Percentiles rank a stretch among this genome's conserved stretches.
phyloP scores from a whole-genome alignment of 2,113 vertebrate genomes.

The Anas platyrhynchos region DNA sequence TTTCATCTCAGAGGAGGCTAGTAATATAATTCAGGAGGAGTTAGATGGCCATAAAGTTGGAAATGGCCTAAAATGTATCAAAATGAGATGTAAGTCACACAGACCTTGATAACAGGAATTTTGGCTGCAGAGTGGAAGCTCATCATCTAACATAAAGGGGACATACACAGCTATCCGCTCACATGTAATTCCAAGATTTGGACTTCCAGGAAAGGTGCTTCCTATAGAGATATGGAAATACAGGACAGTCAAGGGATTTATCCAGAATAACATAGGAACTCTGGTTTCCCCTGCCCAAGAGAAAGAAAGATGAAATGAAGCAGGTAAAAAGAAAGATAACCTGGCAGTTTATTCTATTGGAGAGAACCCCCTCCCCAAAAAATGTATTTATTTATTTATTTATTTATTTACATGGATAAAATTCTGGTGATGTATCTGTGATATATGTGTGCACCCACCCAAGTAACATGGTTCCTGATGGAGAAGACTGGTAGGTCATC shows the following conservation, averaged over 20 bases:
- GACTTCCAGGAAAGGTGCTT: not conserved
- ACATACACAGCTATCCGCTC: not conserved
- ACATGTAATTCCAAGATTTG: not conserved
- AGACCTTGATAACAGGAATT: not conserved
- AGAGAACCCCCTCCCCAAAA: not conserved
- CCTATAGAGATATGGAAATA: not conserved
- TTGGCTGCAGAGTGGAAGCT: not conserved
- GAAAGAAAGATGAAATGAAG: not conserved
- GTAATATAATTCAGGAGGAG: not conserved
- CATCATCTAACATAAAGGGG: not conserved
- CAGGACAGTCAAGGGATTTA: not conserved
- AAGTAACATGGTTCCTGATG: fast-evolving
- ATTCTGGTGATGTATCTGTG: not conserved
- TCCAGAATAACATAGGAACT: not conserved
- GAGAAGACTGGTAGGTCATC: not conserved
- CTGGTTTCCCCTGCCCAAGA: not conserved
- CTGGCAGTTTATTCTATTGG: not conserved
- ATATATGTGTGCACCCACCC: not conserved
- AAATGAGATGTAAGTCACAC: not conserved
- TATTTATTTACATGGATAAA: not conserved
- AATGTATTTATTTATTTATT: no score
- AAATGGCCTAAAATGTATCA: fast-evolving
- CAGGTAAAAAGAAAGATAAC: not conserved
- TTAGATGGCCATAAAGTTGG: not conserved
- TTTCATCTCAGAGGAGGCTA: not conserved